Conservation (phyloP, 2,797 vertebrate genomes). For the Myiotriccus ornatus region DNA sequence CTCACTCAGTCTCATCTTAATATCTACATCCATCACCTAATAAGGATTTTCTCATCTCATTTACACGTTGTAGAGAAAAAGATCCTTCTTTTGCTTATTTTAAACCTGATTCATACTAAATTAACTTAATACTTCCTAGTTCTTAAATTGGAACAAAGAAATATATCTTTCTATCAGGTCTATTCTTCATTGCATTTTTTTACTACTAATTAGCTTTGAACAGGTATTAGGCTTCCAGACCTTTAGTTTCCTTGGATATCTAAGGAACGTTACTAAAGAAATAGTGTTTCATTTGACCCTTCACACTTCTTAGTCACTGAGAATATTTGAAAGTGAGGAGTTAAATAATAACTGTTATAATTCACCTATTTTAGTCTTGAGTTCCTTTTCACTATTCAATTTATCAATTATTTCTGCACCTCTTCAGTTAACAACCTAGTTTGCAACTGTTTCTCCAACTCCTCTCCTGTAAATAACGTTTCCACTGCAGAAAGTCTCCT, state of each 20-base stretch:
- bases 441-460: background rate
- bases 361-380: background rate
- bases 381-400: background rate
- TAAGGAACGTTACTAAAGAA: background rate
- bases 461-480: slow-evolving; percentile 25
- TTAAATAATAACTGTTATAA: background rate
- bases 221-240: background rate
- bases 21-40: background rate
- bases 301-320: background rate
- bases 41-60: background rate
- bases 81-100: background rate
- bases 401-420: background rate
- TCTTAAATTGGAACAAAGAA: background rate
- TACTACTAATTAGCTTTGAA: background rate
- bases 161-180: background rate
- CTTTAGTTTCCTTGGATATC: background rate
- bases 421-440: slow-evolving; percentile 17
- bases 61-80: background rate
- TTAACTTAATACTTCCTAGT: background rate
- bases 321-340: background rate
- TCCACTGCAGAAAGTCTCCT: background rate
- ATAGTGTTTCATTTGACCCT: background rate
- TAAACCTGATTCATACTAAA: background rate
- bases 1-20: background rate
- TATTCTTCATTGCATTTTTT: background rate